These are phyloP conservation scores for Arenicola marina DNA, from an alignment of 2,888 invertebrate genomes.

Conservation along the genomic window DNA sequence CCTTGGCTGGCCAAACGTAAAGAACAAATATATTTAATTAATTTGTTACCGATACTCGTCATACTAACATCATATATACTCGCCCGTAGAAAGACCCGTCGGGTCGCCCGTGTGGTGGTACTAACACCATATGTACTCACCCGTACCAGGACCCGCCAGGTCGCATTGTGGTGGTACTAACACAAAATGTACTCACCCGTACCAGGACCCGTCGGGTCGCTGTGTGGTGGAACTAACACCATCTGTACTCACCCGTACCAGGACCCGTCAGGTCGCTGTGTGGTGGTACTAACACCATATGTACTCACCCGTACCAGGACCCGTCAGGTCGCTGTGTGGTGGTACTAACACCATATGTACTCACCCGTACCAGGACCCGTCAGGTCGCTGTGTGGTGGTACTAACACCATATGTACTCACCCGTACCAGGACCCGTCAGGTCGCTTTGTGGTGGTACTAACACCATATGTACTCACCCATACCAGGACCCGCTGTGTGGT, in stretches of 20 bases:
- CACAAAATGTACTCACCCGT: conserved; percentile 13
- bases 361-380: not conserved
- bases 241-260: conserved; percentile 7
- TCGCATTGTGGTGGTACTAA: too few relatives aligned
- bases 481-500: conserved; percentile 3
- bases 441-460: too few relatives aligned
- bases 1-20: too few relatives aligned
- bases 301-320: not conserved
- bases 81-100: too few relatives aligned
- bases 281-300: not conserved
- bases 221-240: not conserved
- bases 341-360: too few relatives aligned
- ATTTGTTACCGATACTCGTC: too few relatives aligned
- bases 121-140: too few relatives aligned
- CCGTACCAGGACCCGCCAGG: too few relatives aligned
- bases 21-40: too few relatives aligned
- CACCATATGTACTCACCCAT: conserved; percentile 14
- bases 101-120: too few relatives aligned
- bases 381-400: not conserved
- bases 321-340: too few relatives aligned
- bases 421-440: conserved; percentile 53
- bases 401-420: conserved; percentile 9
- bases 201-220: conserved; percentile 6
- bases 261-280: not conserved
- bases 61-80: too few relatives aligned